These are phyloP conservation scores for Bergia sp. DNA, from an alignment of 92 coral and sea anemone genomes.

Conservation along the genomic window DNA sequence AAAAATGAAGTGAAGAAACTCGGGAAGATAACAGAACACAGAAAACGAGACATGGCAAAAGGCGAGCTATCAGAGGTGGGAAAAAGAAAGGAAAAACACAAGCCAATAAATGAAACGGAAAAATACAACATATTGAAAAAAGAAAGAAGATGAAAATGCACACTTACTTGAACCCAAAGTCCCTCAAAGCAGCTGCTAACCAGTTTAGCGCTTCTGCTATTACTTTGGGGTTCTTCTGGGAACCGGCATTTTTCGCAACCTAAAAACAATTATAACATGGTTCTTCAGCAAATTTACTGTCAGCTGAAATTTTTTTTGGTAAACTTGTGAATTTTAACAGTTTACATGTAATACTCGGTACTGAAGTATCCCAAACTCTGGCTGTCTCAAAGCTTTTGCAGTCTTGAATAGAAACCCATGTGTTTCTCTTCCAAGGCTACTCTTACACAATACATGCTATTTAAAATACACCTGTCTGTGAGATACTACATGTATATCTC, in stretches of 20 bases:
- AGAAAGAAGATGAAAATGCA: neutral
- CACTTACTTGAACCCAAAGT: slow-evolving; percentile 95
- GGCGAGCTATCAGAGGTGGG: neutral
- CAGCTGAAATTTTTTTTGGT: neutral
- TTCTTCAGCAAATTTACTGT: neutral
- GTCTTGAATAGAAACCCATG: too few relatives aligned
- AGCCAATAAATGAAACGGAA: neutral
- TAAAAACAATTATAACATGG: slow-evolving; percentile 16
- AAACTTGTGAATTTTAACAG: too few relatives aligned
- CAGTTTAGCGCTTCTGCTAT: slow-evolving; percentile 92
- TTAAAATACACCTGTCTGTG: too few relatives aligned
- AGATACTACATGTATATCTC: too few relatives aligned
- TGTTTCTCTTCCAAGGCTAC: too few relatives aligned
- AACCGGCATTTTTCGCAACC: slow-evolving; percentile 86
- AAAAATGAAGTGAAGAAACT: neutral
- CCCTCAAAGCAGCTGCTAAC: slow-evolving; percentile 84
- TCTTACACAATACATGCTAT: too few relatives aligned
- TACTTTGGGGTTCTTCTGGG: slow-evolving; percentile 95
- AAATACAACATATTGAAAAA: neutral
- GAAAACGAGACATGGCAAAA: neutral
- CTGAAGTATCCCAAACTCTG: neutral
- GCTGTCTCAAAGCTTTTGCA: too few relatives aligned
- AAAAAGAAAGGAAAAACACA: neutral
- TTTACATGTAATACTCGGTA: too few relatives aligned
- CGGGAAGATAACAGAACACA: neutral